These are phyloP conservation scores for Belonocnema kinseyi DNA, from an alignment of 1,140 invertebrate species.

Conservation along the genomic window DNA sequence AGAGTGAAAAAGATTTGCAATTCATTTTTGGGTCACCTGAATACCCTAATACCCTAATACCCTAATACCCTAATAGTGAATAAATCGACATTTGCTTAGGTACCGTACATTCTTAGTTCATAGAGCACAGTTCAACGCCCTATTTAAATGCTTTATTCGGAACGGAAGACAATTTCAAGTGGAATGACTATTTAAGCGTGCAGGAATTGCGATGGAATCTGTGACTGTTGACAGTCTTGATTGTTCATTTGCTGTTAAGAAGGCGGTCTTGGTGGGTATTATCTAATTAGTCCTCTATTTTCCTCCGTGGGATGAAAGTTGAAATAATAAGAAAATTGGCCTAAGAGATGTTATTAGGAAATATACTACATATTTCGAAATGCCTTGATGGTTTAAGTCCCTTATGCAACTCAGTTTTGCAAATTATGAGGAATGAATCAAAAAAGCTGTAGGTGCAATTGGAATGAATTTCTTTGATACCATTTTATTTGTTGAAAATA, in stretches of 20 bases:
- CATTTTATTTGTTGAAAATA: too few species aligned
- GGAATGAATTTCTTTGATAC: too few species aligned
- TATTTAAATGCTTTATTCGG: slow-evolving; percentile 47
- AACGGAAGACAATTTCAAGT: slow-evolving; percentile 48
- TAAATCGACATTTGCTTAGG: slow-evolving; percentile 23
- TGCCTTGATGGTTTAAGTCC: too few species aligned
- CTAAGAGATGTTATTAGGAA: neutral
- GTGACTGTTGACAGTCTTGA: slow-evolving; percentile 17
- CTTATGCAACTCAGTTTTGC: too few species aligned
- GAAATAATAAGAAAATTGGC: neutral
- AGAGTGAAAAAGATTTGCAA: too few species aligned
- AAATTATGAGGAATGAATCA: too few species aligned
- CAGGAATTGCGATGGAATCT: slow-evolving; percentile 13
- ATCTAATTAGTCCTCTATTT: slow-evolving; percentile 4
- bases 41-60: too few species aligned
- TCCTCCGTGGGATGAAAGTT: neutral
- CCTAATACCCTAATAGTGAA: too few species aligned
- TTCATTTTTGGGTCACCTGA: too few species aligned
- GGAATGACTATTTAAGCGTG: slow-evolving; percentile 37
- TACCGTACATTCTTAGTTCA: slow-evolving; percentile 58
- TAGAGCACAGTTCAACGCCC: slow-evolving; percentile 59
- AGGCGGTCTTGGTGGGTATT: slow-evolving; percentile 2
- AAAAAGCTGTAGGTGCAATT: too few species aligned
- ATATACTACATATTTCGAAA: too few species aligned
- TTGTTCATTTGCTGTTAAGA: slow-evolving; percentile 12